Evolutionary conservation across 2,113 vertebrate species (phyloP).

Genomic region (Otocyon megalotis): DNA sequence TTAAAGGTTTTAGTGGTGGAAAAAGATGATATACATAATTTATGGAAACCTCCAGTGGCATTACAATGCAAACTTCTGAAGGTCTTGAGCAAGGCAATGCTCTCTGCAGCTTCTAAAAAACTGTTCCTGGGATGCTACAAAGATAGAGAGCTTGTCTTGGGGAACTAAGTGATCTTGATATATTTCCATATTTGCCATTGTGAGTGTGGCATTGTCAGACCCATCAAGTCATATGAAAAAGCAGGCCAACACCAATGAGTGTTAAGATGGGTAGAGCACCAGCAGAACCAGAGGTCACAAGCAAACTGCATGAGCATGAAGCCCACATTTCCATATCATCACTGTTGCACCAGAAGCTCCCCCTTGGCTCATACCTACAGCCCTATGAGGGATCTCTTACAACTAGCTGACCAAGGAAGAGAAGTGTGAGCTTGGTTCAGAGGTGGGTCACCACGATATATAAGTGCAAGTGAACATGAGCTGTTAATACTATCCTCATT

Average conservation of each 20-base stretch:
- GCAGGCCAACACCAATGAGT: background rate
- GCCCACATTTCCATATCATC: background rate
- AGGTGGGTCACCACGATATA: background rate
- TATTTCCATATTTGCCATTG: background rate
- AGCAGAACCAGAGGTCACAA: background rate
- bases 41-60: background rate
- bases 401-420: background rate
- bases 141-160: background rate
- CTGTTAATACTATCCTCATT: background rate
- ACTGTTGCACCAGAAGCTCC: background rate
- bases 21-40: background rate
- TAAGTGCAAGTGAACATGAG: background rate
- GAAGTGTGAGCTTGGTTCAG: background rate
- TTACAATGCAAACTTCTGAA: background rate
- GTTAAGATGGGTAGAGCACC: background rate
- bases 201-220: background rate
- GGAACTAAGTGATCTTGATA: background rate
- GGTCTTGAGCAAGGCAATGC: background rate
- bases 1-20: background rate
- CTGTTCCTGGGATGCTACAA: background rate
- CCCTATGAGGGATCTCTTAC: background rate
- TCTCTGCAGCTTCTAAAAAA: background rate
- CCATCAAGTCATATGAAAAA: background rate
- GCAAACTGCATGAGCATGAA: background rate
- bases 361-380: background rate